Conservation (phyloP, 2,888 invertebrate species). For the Melikaiella ostensackeni region DNA sequence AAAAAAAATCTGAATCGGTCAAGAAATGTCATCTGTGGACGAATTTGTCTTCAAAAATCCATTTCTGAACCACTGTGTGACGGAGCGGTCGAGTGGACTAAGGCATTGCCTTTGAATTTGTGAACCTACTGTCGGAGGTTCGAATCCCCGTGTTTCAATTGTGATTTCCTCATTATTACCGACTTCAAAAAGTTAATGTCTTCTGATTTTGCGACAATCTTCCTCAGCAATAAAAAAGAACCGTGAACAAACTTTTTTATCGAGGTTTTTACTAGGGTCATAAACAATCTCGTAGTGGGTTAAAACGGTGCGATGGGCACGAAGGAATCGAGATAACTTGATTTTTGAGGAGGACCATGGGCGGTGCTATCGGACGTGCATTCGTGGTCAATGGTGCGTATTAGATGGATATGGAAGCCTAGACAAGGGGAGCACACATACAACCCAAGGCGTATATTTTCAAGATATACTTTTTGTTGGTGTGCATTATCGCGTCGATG, state of each 20-base stretch:
- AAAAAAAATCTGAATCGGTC: too few species aligned
- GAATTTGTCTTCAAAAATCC: too few species aligned
- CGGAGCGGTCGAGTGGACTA: too few species aligned
- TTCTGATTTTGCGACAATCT: too few species aligned
- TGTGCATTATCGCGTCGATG: slow-evolving; percentile 45
- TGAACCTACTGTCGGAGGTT: too few species aligned
- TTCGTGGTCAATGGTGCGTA: slow-evolving; percentile 78
- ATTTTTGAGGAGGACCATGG: slow-evolving; percentile 70
- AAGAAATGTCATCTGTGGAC: too few species aligned
- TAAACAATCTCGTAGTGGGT: slow-evolving; percentile 34
- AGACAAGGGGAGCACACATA: slow-evolving; percentile 50
- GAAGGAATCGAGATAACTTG: slow-evolving; percentile 72
- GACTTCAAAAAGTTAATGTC: too few species aligned
- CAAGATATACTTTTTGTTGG: slow-evolving; percentile 18
- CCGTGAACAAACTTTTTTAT: slow-evolving; percentile 32
- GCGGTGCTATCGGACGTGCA: slow-evolving; percentile 67
- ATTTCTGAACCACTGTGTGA: too few species aligned
- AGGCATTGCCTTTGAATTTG: too few species aligned
- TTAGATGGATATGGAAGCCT: slow-evolving; percentile 78
- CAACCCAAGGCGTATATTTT: slow-evolving; percentile 29
- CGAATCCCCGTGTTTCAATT: too few species aligned
- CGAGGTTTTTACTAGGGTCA: slow-evolving; percentile 48
- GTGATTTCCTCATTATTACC: too few species aligned
- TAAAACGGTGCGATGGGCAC: slow-evolving; percentile 39
- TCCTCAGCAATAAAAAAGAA: too few species aligned